Evolutionary conservation across 2,113 vertebrate genomes (phyloP).

Genomic region (Lampris incognitus): DNA sequence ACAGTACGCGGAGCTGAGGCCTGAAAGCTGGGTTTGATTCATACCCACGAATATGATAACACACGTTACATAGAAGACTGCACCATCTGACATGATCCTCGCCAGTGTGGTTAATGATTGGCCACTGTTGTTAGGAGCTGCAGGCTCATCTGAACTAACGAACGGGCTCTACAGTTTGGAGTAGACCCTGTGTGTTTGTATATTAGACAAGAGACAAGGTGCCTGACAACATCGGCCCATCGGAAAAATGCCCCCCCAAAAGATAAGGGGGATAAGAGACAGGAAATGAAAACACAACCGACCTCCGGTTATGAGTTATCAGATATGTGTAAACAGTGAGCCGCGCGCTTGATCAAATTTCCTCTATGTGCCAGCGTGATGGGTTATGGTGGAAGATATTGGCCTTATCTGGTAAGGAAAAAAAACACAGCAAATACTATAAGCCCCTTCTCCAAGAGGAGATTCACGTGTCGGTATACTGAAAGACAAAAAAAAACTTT

Average conservation of each 20-base stretch:
- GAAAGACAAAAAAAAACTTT: too few species aligned
- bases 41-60: too few species aligned
- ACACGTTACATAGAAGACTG: too few species aligned
- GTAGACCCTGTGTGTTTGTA: slow-evolving; percentile 30
- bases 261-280: background rate
- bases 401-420: background rate
- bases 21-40: too few species aligned
- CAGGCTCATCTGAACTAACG: slow-evolving; percentile 23
- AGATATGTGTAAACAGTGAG: slow-evolving; percentile 58
- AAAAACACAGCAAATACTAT: background rate
- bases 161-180: background rate
- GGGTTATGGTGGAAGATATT: slow-evolving; percentile 31
- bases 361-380: slow-evolving; percentile 15
- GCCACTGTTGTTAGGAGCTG: slow-evolving; percentile 3
- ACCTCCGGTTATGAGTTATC: slow-evolving; percentile 15
- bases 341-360: slow-evolving; percentile 43
- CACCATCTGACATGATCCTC: background rate
- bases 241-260: background rate
- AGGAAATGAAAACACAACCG: slow-evolving; percentile 18
- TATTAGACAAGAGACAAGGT: background rate
- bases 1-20: too few species aligned
- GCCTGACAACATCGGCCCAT: background rate
- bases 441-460: too few species aligned
- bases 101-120: slow-evolving; percentile 47
- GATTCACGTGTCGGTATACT: too few species aligned